These are phyloP conservation scores for Otolemur crassicaudatus DNA, from an alignment of 2,797 vertebrate genomes.

Conservation along the genomic window DNA sequence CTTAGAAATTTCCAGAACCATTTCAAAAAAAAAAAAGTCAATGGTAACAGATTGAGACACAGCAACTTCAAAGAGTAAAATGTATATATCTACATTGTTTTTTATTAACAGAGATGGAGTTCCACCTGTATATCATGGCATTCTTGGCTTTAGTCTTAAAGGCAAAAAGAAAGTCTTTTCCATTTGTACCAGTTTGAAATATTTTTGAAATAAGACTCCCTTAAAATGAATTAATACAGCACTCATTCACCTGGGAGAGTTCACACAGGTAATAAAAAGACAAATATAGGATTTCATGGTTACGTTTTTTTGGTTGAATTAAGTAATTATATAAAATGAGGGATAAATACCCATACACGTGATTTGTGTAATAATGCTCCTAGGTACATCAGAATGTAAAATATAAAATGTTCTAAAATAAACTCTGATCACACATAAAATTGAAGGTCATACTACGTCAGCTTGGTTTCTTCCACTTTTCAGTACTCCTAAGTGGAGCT, in stretches of 20 bases:
- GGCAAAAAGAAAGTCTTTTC: slow-evolving; percentile 36
- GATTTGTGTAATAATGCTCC: slow-evolving; percentile 78
- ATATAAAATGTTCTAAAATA: slow-evolving; percentile 71
- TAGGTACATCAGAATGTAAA: slow-evolving; percentile 79
- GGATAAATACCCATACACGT: slow-evolving; percentile 81
- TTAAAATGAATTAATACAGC: slow-evolving; percentile 68
- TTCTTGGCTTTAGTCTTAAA: slow-evolving; percentile 76
- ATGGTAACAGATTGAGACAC: slow-evolving; percentile 73
- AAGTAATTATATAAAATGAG: slow-evolving; percentile 83
- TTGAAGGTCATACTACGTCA: background rate
- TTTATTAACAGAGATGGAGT: slow-evolving; percentile 50
- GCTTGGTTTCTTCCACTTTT: slow-evolving; percentile 30
- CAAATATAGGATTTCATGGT: slow-evolving; percentile 44
- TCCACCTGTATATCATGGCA: slow-evolving; percentile 58
- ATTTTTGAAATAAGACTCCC: slow-evolving; percentile 64
- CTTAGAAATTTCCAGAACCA: slow-evolving; percentile 75
- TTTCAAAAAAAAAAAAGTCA: slow-evolving; percentile 79
- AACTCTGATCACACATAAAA: slow-evolving; percentile 48
- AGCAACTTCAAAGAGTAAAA: slow-evolving; percentile 68
- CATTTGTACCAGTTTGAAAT: slow-evolving; percentile 22
- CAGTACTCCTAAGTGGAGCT: background rate
- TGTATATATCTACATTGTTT: slow-evolving; percentile 30
- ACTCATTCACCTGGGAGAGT: slow-evolving; percentile 65
- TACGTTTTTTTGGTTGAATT: slow-evolving; percentile 69
- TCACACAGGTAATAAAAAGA: slow-evolving; percentile 63